Evolutionary conservation across 2,797 vertebrate genomes (phyloP).

Genomic region (Galago senegalensis): DNA sequence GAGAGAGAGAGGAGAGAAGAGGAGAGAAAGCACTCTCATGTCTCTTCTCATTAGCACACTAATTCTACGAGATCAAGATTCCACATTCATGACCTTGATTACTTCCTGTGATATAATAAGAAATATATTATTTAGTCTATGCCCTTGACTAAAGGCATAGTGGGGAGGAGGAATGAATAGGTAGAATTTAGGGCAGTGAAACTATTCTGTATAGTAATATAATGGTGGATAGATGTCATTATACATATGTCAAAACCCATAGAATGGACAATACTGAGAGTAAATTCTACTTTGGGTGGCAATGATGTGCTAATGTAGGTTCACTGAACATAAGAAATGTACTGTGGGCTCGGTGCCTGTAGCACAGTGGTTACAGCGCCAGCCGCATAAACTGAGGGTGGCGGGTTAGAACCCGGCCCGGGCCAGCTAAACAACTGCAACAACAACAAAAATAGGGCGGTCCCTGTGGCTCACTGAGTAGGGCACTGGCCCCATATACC

Average conservation of each 20-base stretch:
- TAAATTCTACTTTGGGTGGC: neutral
- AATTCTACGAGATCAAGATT: neutral
- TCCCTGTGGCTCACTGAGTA: too few species aligned
- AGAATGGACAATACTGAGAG: neutral
- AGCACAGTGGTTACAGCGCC: too few species aligned
- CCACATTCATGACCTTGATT: neutral
- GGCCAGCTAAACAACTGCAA: too few species aligned
- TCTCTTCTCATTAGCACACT: neutral
- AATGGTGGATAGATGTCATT: neutral
- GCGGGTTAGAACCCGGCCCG: too few species aligned
- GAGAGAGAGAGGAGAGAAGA: too few species aligned
- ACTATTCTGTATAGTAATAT: neutral
- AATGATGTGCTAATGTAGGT: neutral
- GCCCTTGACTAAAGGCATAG: neutral
- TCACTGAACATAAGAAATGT: neutral
- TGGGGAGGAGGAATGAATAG: neutral
- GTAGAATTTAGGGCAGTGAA: neutral
- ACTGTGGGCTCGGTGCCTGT: too few species aligned
- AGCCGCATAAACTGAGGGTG: too few species aligned
- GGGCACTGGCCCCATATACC: too few species aligned
- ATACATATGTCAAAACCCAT: neutral
- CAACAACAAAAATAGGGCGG: too few species aligned
- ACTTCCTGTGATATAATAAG: neutral
- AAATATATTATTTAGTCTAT: neutral
- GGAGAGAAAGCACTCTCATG: neutral